These are phyloP conservation scores for Centropus unirufus DNA, from an alignment of 2,113 vertebrate species.

Conservation along the genomic window DNA sequence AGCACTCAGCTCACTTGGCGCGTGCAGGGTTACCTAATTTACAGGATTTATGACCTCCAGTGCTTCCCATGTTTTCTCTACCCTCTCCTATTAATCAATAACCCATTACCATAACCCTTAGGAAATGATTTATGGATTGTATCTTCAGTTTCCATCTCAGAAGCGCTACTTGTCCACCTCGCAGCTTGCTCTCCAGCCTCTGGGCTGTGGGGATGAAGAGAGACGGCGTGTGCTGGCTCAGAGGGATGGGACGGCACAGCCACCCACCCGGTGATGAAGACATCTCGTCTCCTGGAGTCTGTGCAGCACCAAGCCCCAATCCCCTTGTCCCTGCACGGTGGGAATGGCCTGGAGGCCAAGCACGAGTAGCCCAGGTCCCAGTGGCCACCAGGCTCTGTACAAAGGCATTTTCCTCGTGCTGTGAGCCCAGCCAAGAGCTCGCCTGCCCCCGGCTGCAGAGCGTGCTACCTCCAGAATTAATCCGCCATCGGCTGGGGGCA, in stretches of 20 bases:
- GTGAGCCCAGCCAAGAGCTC: neutral
- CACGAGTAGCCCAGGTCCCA: neutral
- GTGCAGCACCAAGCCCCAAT: neutral
- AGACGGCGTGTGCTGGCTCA: neutral
- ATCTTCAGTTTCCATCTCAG: slow-evolving; percentile 34
- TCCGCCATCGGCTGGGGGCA: neutral
- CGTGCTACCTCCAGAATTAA: neutral
- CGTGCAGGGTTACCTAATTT: slow-evolving; percentile 7
- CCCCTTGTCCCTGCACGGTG: neutral
- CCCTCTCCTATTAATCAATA: slow-evolving; percentile 52
- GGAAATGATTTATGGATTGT: slow-evolving; percentile 32
- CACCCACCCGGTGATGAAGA: neutral
- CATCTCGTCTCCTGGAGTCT: neutral
- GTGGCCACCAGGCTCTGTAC: neutral
- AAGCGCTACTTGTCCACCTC: neutral
- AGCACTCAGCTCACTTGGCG: neutral
- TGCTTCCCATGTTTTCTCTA: slow-evolving; percentile 11
- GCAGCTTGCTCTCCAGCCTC: slow-evolving; percentile 1
- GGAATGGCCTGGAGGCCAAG: neutral
- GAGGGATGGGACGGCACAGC: neutral
- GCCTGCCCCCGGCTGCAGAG: fast-evolving
- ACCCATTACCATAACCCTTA: slow-evolving; percentile 38
- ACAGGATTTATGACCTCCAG: slow-evolving; percentile 22
- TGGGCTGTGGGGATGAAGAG: neutral
- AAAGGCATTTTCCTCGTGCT: neutral